phyloP scores from a whole-genome alignment of 2,888 invertebrate genomes.

The Hipparchia sbordonii region DNA sequence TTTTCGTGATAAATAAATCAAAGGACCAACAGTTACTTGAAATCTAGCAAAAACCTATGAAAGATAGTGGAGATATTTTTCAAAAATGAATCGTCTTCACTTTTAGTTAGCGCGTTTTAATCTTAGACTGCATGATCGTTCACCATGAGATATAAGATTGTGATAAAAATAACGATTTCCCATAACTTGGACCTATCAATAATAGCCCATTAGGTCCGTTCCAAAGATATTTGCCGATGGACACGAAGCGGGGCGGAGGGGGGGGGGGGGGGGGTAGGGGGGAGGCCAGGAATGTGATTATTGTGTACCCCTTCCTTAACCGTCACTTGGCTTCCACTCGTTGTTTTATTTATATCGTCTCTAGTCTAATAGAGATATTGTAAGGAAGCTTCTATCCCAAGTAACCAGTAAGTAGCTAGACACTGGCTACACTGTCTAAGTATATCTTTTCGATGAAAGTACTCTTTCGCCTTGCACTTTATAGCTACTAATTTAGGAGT shows the following conservation, averaged over 20 bases:
- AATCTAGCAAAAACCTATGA: no score
- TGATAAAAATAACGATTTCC: neutral
- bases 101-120: no score
- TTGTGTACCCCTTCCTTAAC: constrained; percentile 28
- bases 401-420: no score
- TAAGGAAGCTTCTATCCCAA: neutral
- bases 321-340: constrained; percentile 20
- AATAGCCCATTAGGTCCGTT: constrained; percentile 56
- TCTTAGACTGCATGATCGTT: no score
- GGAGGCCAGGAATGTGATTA: constrained; percentile 37
- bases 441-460: neutral
- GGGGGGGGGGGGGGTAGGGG: constrained; percentile 9
- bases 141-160: no score
- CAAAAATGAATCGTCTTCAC: no score
- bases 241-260: constrained; percentile 34
- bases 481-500: no score
- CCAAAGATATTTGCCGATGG: constrained; percentile 55
- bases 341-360: constrained; percentile 12
- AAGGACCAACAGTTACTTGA: no score
- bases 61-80: no score
- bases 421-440: no score
- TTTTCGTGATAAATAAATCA: no score
- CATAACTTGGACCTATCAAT: constrained; percentile 37
- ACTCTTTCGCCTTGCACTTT: neutral
- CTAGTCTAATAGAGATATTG: constrained; percentile 30